Conservation (phyloP, 2,797 vertebrate species). For the Columba guinea region DNA sequence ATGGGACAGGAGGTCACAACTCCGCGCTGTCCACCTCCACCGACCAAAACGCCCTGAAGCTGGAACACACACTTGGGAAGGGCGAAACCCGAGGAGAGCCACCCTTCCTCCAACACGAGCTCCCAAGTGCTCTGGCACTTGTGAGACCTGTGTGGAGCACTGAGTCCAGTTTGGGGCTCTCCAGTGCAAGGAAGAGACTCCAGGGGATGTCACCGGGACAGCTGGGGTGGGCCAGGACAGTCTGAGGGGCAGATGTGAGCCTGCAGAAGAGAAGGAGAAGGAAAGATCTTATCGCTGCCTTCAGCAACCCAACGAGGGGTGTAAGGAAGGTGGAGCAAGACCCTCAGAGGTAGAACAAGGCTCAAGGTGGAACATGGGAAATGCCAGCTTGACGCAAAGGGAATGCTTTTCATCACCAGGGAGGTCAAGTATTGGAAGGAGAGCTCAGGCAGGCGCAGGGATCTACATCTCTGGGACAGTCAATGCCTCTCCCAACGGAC, state of each 20-base stretch:
- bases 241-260: neutral
- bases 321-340: neutral
- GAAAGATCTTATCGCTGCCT: neutral
- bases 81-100: neutral
- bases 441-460: neutral
- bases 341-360: neutral
- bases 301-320: neutral
- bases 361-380: neutral
- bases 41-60: neutral
- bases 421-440: neutral
- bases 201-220: neutral
- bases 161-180: neutral
- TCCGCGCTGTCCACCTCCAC: neutral
- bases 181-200: neutral
- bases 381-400: neutral
- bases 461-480: neutral
- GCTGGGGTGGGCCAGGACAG: neutral
- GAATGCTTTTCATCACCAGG: accelerated
- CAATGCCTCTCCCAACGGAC: neutral
- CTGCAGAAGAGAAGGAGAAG: neutral
- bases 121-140: neutral
- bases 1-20: neutral
- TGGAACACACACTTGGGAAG: accelerated
- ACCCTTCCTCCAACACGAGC: neutral
- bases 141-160: neutral